Percentiles rank a stretch among this genome's conserved stretches.
Conservation (phyloP, 2,113 vertebrate species). For the Syrrhaptes paradoxus region DNA sequence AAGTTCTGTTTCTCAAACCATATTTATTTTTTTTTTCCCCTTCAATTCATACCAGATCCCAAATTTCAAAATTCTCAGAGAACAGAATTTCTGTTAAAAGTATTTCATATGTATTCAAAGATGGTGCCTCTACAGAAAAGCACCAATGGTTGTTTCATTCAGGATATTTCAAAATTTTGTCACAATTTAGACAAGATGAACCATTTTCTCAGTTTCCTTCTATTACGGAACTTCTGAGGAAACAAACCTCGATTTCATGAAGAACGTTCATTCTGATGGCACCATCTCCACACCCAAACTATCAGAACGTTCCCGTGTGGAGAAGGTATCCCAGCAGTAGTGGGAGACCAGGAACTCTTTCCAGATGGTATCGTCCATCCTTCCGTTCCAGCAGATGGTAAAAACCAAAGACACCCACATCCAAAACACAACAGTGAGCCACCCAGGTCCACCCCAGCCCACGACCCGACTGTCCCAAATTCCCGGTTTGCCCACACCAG, state of each 20-base stretch:
- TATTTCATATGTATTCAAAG: neutral
- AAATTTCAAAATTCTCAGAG: neutral
- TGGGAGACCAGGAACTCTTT: neutral
- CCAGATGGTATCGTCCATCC: neutral
- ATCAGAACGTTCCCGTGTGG: fast-evolving
- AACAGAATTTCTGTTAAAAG: neutral
- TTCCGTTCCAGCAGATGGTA: neutral
- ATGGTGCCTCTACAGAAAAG: neutral
- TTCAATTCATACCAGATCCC: neutral
- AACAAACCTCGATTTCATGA: fast-evolving
- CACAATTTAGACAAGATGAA: neutral
- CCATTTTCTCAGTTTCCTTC: neutral
- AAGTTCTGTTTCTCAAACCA: neutral
- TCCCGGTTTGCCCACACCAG: neutral
- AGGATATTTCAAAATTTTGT: neutral
- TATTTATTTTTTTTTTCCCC: neutral
- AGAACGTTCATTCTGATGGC: neutral
- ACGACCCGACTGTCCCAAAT: fast-evolving
- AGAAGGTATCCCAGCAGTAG: neutral
- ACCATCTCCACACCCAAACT: neutral
- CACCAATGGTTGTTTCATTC: fast-evolving
- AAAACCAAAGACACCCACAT: too few relatives aligned
- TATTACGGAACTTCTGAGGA: neutral
- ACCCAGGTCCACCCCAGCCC: neutral
- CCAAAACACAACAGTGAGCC: neutral